A percentile compares a stretch with the other conserved stretches of the same genome.
Conservation (phyloP, 2,888 invertebrate species). For the Pecten maximus region DNA sequence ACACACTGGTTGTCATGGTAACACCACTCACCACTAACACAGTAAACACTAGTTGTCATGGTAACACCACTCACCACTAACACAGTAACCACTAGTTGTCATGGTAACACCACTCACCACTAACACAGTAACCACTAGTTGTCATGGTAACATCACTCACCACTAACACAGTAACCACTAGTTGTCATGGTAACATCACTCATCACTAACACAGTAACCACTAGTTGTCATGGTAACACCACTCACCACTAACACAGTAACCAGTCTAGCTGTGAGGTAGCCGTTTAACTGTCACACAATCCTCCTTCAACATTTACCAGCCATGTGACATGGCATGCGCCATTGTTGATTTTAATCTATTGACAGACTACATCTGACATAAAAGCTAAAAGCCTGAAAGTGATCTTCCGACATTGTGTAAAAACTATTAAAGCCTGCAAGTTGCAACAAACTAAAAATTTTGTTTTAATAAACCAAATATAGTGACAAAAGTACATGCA, state of each 20-base stretch:
- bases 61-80: background rate
- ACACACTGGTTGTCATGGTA: background rate
- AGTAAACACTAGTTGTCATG: background rate
- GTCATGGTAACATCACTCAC: background rate
- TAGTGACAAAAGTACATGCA: background rate
- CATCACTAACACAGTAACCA: background rate
- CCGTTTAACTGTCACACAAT: background rate
- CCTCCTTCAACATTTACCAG: background rate
- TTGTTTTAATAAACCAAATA: conserved; percentile 31
- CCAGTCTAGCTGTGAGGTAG: background rate
- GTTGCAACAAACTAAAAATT: background rate
- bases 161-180: background rate
- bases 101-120: background rate
- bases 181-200: background rate
- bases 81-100: conserved; percentile 1
- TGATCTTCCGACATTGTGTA: background rate
- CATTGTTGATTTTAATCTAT: background rate
- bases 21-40: background rate
- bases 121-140: background rate
- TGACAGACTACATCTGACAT: background rate
- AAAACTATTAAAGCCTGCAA: background rate
- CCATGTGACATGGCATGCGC: background rate
- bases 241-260: background rate
- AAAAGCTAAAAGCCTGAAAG: conserved; percentile 30
- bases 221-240: background rate